A percentile compares a stretch with the other conserved stretches of the same genome.
These are phyloP conservation scores for Pristionchus maxplancki DNA, from an alignment of 2,888 invertebrate species.

Conservation along the genomic window DNA sequence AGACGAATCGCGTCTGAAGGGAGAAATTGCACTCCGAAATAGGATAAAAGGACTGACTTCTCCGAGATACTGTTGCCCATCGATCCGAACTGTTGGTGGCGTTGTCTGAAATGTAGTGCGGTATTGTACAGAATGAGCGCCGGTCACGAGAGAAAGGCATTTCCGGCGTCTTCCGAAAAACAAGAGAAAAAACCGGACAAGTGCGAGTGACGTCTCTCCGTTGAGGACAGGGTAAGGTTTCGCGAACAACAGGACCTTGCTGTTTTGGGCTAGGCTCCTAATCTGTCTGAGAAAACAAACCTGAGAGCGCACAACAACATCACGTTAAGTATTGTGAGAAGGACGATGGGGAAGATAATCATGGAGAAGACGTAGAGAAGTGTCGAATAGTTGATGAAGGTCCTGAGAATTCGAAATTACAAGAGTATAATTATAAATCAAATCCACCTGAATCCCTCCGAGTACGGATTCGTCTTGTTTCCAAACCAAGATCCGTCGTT, in stretches of 20 bases:
- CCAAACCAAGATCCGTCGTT: conserved; percentile 65
- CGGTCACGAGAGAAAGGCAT: neutral
- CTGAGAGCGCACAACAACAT: conserved; percentile 70
- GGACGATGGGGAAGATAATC: conserved; percentile 74
- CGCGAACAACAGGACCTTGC: neutral
- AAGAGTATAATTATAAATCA: too few relatives aligned
- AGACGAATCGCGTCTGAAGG: conserved; percentile 58
- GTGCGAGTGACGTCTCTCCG: neutral
- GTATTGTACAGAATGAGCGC: neutral
- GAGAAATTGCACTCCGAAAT: neutral
- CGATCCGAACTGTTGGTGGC: conserved; percentile 27
- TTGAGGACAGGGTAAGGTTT: neutral
- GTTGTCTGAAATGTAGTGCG: conserved; percentile 16
- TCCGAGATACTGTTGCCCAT: conserved; percentile 47
- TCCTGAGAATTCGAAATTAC: neutral
- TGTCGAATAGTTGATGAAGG: conserved; percentile 55
- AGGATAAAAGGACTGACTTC: neutral
- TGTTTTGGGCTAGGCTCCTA: neutral
- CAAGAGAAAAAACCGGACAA: neutral
- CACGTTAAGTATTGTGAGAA: conserved; percentile 72
- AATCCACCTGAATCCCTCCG: conserved; percentile 60
- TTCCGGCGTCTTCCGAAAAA: neutral
- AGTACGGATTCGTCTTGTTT: conserved; percentile 70
- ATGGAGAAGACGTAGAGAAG: conserved; percentile 63
- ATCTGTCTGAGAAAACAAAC: conserved; percentile 54